phyloP scores from a whole-genome alignment of 2,113 vertebrate genomes.

The Hypanus sabinus region DNA sequence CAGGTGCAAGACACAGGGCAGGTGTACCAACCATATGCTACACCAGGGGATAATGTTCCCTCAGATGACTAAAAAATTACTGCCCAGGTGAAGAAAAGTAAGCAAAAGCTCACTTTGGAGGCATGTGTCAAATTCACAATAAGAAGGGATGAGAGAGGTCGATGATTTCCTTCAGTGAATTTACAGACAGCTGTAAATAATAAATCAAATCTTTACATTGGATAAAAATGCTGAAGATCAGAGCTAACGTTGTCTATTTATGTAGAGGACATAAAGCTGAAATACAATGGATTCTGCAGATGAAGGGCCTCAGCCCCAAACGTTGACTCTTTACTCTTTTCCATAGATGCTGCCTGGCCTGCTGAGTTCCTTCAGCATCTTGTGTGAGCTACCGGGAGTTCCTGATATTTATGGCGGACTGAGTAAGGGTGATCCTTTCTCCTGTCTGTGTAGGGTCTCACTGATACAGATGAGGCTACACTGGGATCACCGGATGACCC shows the following conservation, averaged over 20 bases:
- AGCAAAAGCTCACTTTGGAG: constrained; percentile 41
- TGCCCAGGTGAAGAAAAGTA: constrained; percentile 54
- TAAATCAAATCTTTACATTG: constrained; percentile 14
- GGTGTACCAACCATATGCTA: constrained; percentile 72
- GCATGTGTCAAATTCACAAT: not conserved
- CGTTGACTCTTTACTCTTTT: no score
- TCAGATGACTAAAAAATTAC: constrained; percentile 54
- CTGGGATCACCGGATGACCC: no score
- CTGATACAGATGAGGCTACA: no score
- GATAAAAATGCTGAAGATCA: not conserved
- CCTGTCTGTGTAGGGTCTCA: no score
- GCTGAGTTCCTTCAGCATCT: no score
- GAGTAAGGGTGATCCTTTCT: no score
- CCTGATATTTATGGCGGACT: no score
- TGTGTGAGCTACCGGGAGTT: no score
- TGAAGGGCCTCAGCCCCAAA: no score
- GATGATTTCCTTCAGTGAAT: not conserved
- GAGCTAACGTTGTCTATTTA: not conserved
- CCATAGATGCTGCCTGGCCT: no score
- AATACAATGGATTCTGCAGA: no score
- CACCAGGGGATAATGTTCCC: constrained; percentile 47
- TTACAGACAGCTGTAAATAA: not conserved
- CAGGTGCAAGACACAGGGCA: constrained; percentile 72
- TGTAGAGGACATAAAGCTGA: not conserved
- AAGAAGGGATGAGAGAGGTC: no score